A percentile compares a stretch with the other conserved stretches of the same genome.
These are phyloP conservation scores for Tokudaia tokunoshimensis DNA, from an alignment of 2,797 vertebrate species.

Conservation along the genomic window DNA sequence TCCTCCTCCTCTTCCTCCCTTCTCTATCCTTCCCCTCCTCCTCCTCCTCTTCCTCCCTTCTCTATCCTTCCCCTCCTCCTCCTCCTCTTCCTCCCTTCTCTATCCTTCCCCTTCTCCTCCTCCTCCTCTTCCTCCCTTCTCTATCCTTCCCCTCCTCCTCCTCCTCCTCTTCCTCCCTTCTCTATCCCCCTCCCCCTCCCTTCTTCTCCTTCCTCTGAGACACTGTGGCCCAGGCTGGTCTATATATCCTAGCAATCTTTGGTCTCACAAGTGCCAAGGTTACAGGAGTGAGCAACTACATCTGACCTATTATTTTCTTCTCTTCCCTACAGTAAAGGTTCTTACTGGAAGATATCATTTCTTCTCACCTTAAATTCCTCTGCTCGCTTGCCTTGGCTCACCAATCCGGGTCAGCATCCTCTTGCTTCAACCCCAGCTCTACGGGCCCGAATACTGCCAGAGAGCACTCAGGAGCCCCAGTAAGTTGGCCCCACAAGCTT, in stretches of 20 bases:
- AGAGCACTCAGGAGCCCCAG: rapidly evolving
- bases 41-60: no score
- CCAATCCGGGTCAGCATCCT: rapidly evolving
- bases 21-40: no score
- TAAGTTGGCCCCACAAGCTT: rapidly evolving
- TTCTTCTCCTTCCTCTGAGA: not conserved
- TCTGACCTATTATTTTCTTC: not conserved
- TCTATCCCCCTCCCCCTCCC: no score
- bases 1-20: no score
- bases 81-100: no score
- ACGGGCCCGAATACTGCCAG: not conserved
- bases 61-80: no score
- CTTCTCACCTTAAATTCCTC: not conserved
- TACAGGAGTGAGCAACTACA: no score
- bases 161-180: no score
- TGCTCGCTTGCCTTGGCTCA: not conserved
- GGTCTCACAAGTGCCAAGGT: not conserved
- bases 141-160: no score
- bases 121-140: no score
- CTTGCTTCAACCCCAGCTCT: not conserved
- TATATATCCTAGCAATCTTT: not conserved
- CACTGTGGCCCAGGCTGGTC: not conserved
- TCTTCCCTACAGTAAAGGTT: not conserved
- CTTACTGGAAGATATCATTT: not conserved
- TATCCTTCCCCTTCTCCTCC: no score